A percentile compares a stretch with the other conserved stretches of the same genome.
These are phyloP conservation scores for Ageneiosus marmoratus DNA, from an alignment of 2,113 vertebrate species.

Conservation along the genomic window DNA sequence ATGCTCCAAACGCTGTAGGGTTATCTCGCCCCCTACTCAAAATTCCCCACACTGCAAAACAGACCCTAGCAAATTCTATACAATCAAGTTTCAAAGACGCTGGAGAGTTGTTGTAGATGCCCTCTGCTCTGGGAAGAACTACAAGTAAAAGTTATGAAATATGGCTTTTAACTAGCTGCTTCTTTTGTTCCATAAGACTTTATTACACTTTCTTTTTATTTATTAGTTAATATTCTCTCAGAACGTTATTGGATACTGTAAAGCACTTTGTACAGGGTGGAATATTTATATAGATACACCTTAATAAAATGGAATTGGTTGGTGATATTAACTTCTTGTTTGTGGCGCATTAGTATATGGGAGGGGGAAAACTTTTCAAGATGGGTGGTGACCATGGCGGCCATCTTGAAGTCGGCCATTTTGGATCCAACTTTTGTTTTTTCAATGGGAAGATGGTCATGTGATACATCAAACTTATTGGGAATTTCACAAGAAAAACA, in stretches of 20 bases:
- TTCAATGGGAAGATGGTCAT: too few species aligned
- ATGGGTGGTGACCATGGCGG: too few species aligned
- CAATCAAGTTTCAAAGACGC: neutral
- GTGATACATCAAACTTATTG: too few species aligned
- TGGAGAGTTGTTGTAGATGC: neutral
- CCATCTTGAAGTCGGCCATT: too few species aligned
- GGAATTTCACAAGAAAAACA: too few species aligned
- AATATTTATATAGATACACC: too few species aligned
- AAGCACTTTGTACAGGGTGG: neutral
- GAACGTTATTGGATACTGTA: neutral
- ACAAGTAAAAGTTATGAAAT: neutral
- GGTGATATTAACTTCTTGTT: too few species aligned
- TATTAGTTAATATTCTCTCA: slow-evolving; percentile 12
- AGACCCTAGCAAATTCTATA: neutral
- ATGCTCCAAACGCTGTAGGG: neutral
- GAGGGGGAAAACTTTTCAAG: too few species aligned
- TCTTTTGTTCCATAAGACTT: neutral
- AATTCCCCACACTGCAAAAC: neutral
- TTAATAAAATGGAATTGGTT: too few species aligned
- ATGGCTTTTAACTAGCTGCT: neutral
- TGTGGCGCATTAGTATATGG: too few species aligned
- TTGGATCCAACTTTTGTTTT: too few species aligned
- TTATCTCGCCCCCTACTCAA: neutral
- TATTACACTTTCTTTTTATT: slow-evolving; percentile 15
- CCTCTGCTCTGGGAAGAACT: neutral